Evolutionary conservation across 2,888 invertebrate species (phyloP).

Genomic region (Tenthredo livida): DNA sequence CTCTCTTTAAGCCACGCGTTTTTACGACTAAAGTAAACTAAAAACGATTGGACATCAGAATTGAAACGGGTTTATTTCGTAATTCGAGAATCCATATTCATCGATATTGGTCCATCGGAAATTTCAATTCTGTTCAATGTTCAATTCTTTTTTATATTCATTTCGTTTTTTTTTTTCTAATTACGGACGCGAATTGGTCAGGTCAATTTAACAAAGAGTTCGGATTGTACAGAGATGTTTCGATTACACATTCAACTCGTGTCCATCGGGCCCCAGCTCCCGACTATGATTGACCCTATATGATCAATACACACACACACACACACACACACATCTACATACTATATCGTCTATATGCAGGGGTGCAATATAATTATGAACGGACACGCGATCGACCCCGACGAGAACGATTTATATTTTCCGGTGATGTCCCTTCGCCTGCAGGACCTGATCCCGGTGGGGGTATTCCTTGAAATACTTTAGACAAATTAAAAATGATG

Average conservation of each 20-base stretch:
- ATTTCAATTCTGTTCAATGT: background rate
- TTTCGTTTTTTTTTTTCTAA: too few relatives aligned
- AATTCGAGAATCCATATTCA: background rate
- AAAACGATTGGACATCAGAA: background rate
- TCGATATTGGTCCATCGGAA: background rate
- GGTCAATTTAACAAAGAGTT: background rate
- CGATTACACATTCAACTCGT: background rate
- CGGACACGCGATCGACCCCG: constrained; percentile 10
- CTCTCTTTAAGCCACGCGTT: background rate
- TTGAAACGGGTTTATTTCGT: background rate
- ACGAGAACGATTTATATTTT: constrained; percentile 24
- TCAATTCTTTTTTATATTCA: background rate
- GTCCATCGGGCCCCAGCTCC: background rate
- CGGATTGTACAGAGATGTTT: background rate
- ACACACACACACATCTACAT: background rate
- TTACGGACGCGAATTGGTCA: background rate
- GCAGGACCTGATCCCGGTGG: background rate
- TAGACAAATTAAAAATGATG: constrained; percentile 58
- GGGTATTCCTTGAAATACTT: background rate
- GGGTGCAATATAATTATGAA: background rate
- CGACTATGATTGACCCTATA: background rate
- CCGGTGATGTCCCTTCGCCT: constrained; percentile 27
- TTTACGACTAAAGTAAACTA: background rate
- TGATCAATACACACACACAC: background rate
- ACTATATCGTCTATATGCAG: too few relatives aligned